Evolutionary conservation across 2,888 invertebrate genomes (phyloP).

Genomic region (Linyphia triangularis): DNA sequence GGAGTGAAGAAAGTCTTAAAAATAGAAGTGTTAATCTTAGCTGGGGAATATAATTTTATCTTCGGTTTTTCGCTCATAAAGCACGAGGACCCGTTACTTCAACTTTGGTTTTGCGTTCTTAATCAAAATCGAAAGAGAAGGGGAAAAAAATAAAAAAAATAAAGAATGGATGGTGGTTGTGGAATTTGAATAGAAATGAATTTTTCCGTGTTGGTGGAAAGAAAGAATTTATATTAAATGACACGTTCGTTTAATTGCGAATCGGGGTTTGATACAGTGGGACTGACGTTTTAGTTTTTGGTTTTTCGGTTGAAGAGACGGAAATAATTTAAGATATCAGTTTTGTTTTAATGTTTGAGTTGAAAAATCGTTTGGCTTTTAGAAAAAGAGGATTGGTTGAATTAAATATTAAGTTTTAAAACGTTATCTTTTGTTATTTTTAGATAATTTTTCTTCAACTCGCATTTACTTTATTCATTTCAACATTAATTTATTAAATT

Average conservation of each 20-base stretch:
- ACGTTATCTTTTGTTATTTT: too few relatives aligned
- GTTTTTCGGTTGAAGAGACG: too few relatives aligned
- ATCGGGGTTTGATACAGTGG: not conserved
- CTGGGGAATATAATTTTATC: constrained; percentile 42
- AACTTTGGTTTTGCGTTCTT: constrained; percentile 34
- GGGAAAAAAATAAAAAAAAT: not conserved
- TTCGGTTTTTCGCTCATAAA: constrained; percentile 10
- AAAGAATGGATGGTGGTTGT: not conserved
- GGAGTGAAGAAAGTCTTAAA: constrained; percentile 15
- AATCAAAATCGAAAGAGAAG: constrained; percentile 10
- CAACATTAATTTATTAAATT: too few relatives aligned
- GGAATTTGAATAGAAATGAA: constrained; percentile 34
- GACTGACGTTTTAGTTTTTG: not conserved
- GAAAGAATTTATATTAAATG: constrained; percentile 49
- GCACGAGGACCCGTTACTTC: constrained; percentile 17
- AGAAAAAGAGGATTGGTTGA: too few relatives aligned
- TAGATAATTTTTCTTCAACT: too few relatives aligned
- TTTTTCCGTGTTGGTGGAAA: not conserved
- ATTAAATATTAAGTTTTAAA: too few relatives aligned
- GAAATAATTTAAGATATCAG: too few relatives aligned
- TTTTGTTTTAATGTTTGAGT: too few relatives aligned
- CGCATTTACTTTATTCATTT: too few relatives aligned
- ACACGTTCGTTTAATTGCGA: constrained; percentile 48
- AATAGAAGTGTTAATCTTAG: constrained; percentile 65
- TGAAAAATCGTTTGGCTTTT: too few relatives aligned